Evolutionary conservation across 2,113 vertebrate species (phyloP).

Genomic region (Astatotilapia flaviijosephi): DNA sequence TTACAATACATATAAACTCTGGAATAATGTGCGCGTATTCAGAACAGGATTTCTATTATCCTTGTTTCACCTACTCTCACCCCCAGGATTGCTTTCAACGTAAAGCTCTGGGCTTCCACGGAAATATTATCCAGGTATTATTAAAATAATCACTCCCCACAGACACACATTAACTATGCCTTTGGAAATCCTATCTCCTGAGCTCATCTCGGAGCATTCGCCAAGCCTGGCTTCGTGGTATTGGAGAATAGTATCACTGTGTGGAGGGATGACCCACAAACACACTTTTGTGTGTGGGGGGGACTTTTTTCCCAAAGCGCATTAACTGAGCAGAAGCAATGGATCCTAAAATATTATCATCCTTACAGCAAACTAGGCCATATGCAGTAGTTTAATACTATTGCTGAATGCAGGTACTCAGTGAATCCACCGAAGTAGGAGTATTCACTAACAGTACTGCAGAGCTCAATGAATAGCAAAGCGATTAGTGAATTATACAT

Average conservation of each 20-base stretch:
- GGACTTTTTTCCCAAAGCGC: constrained; percentile 27
- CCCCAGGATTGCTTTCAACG: background rate
- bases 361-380: constrained; percentile 35
- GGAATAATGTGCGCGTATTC: background rate
- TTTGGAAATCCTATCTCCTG: constrained; percentile 34
- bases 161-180: background rate
- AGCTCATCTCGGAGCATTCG: constrained; percentile 7
- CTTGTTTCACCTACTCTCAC: background rate
- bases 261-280: constrained; percentile 55
- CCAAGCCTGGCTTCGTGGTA: background rate
- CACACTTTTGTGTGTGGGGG: constrained; percentile 36
- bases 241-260: background rate
- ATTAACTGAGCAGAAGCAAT: background rate
- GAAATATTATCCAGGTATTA: constrained; percentile 12
- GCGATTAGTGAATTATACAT: background rate
- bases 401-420: background rate
- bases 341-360: constrained; percentile 37
- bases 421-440: background rate
- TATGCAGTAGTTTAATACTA: background rate
- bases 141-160: constrained; percentile 35
- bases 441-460: background rate
- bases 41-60: background rate
- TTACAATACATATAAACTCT: background rate
- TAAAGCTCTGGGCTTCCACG: background rate
- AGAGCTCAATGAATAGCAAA: background rate